A percentile compares a stretch with the other conserved stretches of the same genome.
Evolutionary conservation across 2,888 invertebrate genomes (phyloP).

Genomic region (Torymus texanus): DNA sequence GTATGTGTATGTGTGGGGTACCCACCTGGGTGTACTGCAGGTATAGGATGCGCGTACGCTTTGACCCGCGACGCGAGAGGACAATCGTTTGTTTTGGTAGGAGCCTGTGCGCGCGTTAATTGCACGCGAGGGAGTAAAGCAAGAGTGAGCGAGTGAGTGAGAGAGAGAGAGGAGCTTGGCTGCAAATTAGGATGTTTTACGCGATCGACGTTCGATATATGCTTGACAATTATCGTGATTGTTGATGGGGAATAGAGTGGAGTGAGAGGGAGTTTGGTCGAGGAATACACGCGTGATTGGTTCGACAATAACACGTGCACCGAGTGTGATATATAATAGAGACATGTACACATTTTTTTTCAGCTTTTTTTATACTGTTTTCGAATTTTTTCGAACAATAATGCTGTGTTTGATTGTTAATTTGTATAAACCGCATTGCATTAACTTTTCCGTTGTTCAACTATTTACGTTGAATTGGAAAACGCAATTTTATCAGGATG

Average conservation of each 20-base stretch:
- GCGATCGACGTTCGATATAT: slow-evolving; percentile 13
- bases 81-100: not conserved
- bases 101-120: slow-evolving; percentile 17
- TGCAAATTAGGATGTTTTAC: slow-evolving; percentile 29
- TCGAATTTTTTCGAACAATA: not conserved
- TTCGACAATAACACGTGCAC: no score
- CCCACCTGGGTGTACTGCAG: no score
- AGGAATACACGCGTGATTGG: no score
- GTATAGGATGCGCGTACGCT: not conserved
- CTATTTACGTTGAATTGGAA: no score
- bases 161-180: not conserved
- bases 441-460: no score
- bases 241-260: slow-evolving; percentile 1
- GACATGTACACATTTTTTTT: no score
- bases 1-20: no score
- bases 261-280: no score
- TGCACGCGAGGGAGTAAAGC: not conserved
- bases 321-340: no score
- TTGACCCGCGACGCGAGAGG: not conserved
- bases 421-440: no score
- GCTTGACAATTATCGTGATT: slow-evolving; percentile 36
- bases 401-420: not conserved
- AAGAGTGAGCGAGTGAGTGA: not conserved
- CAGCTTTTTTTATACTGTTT: not conserved
- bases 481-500: no score